These are phyloP conservation scores for Pyxicephalus adspersus DNA, from an alignment of 2,113 vertebrate species.

Conservation along the genomic window DNA sequence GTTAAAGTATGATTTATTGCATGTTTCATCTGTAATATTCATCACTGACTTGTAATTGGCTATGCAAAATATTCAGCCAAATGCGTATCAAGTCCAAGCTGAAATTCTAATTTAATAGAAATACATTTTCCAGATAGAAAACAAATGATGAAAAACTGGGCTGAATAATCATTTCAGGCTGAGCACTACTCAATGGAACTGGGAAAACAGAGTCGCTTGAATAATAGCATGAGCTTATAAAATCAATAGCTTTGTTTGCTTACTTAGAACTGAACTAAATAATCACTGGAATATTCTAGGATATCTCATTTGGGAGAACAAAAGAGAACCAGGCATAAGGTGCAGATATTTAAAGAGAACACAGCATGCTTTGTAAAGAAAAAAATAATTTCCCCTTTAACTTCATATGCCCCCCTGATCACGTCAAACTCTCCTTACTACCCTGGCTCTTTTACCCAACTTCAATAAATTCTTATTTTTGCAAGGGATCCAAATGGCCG, in stretches of 20 bases:
- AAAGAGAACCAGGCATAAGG: too few relatives aligned
- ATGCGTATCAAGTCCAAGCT: constrained; percentile 37
- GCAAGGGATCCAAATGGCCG: too few relatives aligned
- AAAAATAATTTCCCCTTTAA: too few relatives aligned
- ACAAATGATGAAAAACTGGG: constrained; percentile 40
- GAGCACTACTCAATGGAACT: constrained; percentile 14
- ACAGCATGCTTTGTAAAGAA: too few relatives aligned
- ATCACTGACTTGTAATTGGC: constrained; percentile 34
- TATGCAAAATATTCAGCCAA: constrained; percentile 30
- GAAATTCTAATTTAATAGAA: constrained; percentile 44
- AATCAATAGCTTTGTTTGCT: constrained; percentile 16
- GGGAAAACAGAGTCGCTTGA: constrained; percentile 19
- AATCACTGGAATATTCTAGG: too few relatives aligned
- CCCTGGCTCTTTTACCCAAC: too few relatives aligned
- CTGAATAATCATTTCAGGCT: constrained; percentile 27
- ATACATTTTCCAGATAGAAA: constrained; percentile 36
- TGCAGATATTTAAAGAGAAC: too few relatives aligned
- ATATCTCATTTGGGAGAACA: too few relatives aligned
- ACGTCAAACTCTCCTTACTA: too few relatives aligned
- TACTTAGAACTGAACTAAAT: too few relatives aligned
- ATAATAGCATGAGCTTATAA: constrained; percentile 4
- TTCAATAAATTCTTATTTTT: too few relatives aligned
- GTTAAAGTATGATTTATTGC: constrained; percentile 36
- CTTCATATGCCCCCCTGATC: too few relatives aligned
- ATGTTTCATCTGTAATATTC: constrained; percentile 43